Evolutionary conservation across 2,797 vertebrate species (phyloP).

Genomic region (Pangasius mekongensis): DNA sequence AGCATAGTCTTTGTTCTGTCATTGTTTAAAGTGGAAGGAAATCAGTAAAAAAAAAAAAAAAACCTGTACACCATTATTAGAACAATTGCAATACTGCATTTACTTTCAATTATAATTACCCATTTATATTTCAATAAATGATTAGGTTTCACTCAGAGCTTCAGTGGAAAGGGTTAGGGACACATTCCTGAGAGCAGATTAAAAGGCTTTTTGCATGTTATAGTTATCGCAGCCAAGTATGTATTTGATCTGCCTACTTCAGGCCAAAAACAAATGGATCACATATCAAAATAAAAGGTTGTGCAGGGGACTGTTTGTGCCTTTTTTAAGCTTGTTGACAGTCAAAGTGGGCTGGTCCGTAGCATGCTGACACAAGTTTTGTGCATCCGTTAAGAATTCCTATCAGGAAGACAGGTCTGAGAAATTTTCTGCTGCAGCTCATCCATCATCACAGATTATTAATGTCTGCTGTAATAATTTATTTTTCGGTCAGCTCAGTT

Average conservation of each 20-base stretch:
- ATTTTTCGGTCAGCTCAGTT: constrained; percentile 46
- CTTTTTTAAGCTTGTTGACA: constrained; percentile 5
- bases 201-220: constrained; percentile 18
- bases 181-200: constrained; percentile 34
- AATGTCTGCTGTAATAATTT: constrained; percentile 48
- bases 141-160: constrained; percentile 30
- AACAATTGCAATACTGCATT: not conserved
- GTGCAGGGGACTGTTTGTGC: constrained; percentile 45
- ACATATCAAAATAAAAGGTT: constrained; percentile 40
- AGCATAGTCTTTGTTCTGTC: constrained; percentile 20
- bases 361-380: constrained; percentile 44
- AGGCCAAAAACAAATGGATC: constrained; percentile 49
- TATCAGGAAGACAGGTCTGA: not conserved
- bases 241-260: constrained; percentile 39
- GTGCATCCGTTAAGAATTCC: constrained; percentile 11
- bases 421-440: not conserved
- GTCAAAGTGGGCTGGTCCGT: constrained; percentile 39
- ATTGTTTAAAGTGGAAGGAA: constrained; percentile 14
- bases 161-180: not conserved
- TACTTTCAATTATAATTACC: constrained; percentile 7
- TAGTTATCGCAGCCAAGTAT: constrained; percentile 33
- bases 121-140: not conserved
- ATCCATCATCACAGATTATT: constrained; percentile 37
- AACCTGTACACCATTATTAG: not conserved
- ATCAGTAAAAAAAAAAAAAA: not conserved